Conservation (phyloP, 30 jellyfish, hydroid and myxozoan species). For the Clytia hemisphaerica region DNA sequence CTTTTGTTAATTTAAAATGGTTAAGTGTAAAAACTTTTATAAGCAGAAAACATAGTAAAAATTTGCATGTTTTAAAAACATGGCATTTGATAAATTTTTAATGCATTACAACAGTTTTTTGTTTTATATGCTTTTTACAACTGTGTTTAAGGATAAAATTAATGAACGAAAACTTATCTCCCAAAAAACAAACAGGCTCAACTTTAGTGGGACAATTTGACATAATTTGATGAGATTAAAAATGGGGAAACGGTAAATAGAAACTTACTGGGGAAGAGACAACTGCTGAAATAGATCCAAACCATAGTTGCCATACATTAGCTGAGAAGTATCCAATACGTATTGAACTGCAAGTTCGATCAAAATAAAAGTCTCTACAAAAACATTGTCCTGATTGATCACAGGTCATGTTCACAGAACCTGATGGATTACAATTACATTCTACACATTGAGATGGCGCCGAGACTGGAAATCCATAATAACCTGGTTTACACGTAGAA, state of each 20-base stretch:
- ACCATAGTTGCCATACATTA: constrained; percentile 56
- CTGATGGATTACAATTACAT: constrained; percentile 73
- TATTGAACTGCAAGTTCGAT: constrained; percentile 35
- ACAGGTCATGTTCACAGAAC: constrained; percentile 70
- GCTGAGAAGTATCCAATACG: constrained; percentile 58
- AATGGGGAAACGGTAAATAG: background rate
- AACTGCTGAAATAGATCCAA: constrained; percentile 40
- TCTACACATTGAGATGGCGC: constrained; percentile 59
- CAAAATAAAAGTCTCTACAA: constrained; percentile 49
- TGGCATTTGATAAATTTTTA: background rate
- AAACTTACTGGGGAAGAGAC: constrained; percentile 66
- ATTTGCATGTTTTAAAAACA: no score
- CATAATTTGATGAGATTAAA: no score
- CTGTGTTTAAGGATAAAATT: no score
- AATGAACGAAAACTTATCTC: no score
- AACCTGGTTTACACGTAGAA: constrained; percentile 52
- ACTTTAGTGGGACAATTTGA: no score
- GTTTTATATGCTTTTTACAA: no score
- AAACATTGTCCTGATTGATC: constrained; percentile 58
- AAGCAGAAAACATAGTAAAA: no score
- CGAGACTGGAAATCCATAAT: constrained; percentile 30
- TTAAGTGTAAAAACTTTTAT: no score
- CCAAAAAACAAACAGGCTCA: no score
- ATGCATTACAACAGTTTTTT: no score
- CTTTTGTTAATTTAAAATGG: no score